Base-by-base conservation (phyloP, 2,888 invertebrate species). In the Bombyx huttoni region DNA sequence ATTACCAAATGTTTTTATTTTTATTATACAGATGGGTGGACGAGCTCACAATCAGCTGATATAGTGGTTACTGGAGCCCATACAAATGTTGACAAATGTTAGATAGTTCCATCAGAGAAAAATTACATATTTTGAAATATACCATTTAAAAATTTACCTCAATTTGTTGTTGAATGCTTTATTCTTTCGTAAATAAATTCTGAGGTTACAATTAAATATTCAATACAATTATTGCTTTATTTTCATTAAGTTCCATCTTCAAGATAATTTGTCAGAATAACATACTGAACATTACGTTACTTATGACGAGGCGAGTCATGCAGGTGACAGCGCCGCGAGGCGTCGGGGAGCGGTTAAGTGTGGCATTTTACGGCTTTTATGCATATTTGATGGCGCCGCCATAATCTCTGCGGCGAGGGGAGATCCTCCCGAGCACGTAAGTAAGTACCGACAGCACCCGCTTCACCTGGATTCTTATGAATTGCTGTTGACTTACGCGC, bases 281-380 rank as follows among this genome's bases (percentile, higher is more conserved):
- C 54, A 48, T 53, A 57, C 51, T 51, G 60, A 50, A 54, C 49
- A 50, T 40, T 49, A 48, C 13, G 35, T 34, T 47, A 51, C 45
- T 45, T 49, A 46, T 48, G 49, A 55, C 47, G 48, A 53, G 46
- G 34, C 35, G 51, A 53, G 56, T 55, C 69, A 60, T 68, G 68
- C 82, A 81, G 81, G 81, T 81, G 83, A 78, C 80, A 78, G 69
- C 76, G 73, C 69, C 67, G 70, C 66, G 66, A 59, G 66, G 73
- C 75, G 78, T 64, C 73, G 74, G 77, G 75, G 76, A 73, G 79
- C 84, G 81, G 84, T 89, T 86, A 87, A 88, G 81, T 86, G 85
- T 80, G 82, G 78, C 82, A 87, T 88, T 88, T 88, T 88, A 88
- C 84, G 79, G 84, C 87, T 84, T 88, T 88, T 87, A 86, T 89